phyloP scores from a whole-genome alignment of 1,140 invertebrate species.

The Saccostrea glomerata region DNA sequence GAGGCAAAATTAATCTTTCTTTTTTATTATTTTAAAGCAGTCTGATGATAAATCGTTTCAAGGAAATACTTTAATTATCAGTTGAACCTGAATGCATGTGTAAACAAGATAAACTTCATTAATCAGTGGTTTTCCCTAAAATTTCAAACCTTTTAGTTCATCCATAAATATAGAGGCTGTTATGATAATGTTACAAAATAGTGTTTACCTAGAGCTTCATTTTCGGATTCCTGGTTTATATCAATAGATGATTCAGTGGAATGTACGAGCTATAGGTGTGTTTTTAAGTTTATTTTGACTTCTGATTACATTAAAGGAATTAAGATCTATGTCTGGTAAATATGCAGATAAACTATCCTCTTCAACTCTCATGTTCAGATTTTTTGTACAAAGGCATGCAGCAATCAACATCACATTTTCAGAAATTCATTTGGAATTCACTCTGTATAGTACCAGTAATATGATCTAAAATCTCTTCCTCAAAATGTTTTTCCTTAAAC shows the following conservation, averaged over 20 bases:
- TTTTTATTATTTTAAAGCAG: background rate
- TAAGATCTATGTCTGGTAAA: no score
- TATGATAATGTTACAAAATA: slow-evolving; percentile 4
- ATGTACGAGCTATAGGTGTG: background rate
- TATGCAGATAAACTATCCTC: no score
- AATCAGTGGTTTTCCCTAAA: slow-evolving; percentile 16
- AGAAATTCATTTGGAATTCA: no score
- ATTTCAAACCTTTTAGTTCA: background rate
- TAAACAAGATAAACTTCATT: slow-evolving; percentile 14
- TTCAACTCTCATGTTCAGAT: no score
- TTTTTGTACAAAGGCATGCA: no score
- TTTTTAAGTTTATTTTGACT: background rate
- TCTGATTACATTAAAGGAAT: background rate
- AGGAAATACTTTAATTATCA: slow-evolving; percentile 3
- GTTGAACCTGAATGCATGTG: slow-evolving; percentile 1
- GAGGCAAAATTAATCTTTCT: background rate
- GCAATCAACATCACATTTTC: no score
- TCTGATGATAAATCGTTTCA: background rate
- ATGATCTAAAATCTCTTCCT: no score
- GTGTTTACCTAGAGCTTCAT: background rate
- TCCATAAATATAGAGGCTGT: background rate
- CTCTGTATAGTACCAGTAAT: no score
- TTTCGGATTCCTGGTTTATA: background rate
- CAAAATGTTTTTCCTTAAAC: no score
- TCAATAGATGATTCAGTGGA: slow-evolving; percentile 4